Conservation (phyloP, 92 coral and sea anemone species). For the Zoanthus sociatus region DNA sequence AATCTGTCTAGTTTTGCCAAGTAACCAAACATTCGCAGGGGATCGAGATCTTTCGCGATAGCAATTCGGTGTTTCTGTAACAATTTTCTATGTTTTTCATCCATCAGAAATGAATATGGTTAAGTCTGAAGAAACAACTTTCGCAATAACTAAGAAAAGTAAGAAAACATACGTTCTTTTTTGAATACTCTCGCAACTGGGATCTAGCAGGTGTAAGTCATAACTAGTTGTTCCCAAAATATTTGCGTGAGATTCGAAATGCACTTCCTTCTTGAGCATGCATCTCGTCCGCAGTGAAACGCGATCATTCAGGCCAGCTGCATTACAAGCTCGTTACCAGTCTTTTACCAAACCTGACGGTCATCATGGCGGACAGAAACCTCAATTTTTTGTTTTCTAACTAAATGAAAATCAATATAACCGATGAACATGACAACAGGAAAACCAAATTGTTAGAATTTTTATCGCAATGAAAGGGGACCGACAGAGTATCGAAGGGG, state of each 20-base stretch:
- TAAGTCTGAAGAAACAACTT: not conserved
- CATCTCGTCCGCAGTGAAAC: not conserved
- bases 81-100: slow-evolving; percentile 59
- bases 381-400: not conserved
- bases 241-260: too few species aligned
- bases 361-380: slow-evolving; percentile 17
- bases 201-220: too few species aligned
- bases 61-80: slow-evolving; percentile 58
- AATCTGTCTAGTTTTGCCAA: slow-evolving; percentile 50
- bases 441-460: not conserved
- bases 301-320: slow-evolving; percentile 1
- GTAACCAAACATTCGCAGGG: slow-evolving; percentile 51
- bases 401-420: not conserved
- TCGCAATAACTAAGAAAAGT: not conserved
- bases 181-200: not conserved
- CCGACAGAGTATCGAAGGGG: not conserved
- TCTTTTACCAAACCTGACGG: not conserved
- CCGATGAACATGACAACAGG: not conserved
- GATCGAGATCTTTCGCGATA: slow-evolving; percentile 72
- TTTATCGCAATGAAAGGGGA: not conserved
- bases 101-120: slow-evolving; percentile 34
- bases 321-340: not conserved
- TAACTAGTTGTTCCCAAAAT: too few species aligned
- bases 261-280: too few species aligned
- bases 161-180: not conserved